Conservation (phyloP, 2,113 vertebrate genomes). For the Hemicordylus capensis region DNA sequence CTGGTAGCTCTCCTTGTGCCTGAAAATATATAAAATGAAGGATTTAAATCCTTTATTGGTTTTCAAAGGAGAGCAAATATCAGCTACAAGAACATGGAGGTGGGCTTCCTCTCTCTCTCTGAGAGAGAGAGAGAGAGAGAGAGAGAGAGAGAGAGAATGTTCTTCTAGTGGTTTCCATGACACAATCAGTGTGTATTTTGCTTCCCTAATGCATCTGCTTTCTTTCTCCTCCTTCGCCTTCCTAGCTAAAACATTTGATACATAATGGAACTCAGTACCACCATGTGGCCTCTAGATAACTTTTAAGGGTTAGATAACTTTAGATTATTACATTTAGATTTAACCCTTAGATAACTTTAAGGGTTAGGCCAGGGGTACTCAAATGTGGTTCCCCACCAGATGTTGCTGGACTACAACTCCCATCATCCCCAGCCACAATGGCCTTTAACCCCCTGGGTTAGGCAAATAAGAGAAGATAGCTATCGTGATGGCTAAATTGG, state of each 20-base stretch:
- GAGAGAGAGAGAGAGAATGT: not conserved
- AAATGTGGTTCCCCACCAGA: too few relatives aligned
- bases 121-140: too few relatives aligned
- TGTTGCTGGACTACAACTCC: too few relatives aligned
- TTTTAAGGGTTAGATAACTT: too few relatives aligned
- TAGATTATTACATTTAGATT: too few relatives aligned
- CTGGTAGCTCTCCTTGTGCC: not conserved
- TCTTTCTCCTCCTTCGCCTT: not conserved
- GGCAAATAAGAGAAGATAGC: too few relatives aligned
- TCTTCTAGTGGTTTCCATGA: not conserved
- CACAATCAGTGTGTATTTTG: not conserved
- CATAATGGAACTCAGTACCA: not conserved
- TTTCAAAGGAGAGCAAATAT: conserved; percentile 18
- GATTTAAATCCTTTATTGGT: not conserved
- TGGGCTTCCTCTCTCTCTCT: not conserved
- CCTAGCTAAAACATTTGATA: not conserved
- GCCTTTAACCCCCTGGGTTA: too few relatives aligned
- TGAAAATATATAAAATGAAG: not conserved
- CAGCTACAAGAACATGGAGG: not conserved
- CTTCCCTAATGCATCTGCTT: not conserved
- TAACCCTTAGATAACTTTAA: too few relatives aligned
- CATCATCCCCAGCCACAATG: too few relatives aligned
- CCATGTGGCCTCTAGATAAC: too few relatives aligned
- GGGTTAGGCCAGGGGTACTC: too few relatives aligned
- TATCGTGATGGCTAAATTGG: too few relatives aligned